Percentiles rank a stretch among this genome's conserved stretches.
Conservation (phyloP, 2,797 vertebrate species). For the Melanotaenia pygmaea region DNA sequence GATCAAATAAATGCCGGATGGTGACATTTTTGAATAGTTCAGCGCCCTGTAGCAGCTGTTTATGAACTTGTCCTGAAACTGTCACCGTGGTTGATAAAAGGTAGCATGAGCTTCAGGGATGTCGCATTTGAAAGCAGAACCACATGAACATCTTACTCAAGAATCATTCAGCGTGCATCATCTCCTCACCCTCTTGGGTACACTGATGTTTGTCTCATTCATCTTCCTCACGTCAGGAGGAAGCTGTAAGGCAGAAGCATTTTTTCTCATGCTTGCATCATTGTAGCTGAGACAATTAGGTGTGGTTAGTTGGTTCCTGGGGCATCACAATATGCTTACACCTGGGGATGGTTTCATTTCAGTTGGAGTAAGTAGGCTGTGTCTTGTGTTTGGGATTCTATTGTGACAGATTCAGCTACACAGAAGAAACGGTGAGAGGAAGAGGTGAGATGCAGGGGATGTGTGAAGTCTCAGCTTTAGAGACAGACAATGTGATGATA, state of each 20-base stretch:
- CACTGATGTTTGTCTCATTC: slow-evolving; percentile 16
- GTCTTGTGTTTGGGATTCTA: not conserved
- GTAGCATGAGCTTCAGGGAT: slow-evolving; percentile 34
- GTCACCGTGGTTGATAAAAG: slow-evolving; percentile 62
- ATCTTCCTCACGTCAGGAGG: slow-evolving; percentile 25
- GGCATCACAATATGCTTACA: slow-evolving; percentile 14
- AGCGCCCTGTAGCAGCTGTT: slow-evolving; percentile 54
- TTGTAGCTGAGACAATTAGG: slow-evolving; percentile 23
- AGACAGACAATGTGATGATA: no score
- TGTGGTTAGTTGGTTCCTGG: slow-evolving; percentile 12
- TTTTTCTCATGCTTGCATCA: slow-evolving; percentile 56
- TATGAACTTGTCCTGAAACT: slow-evolving; percentile 70
- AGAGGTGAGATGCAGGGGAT: not conserved
- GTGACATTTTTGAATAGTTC: slow-evolving; percentile 56
- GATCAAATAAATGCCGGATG: slow-evolving; percentile 64
- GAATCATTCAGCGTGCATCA: slow-evolving; percentile 10
- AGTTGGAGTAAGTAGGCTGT: not conserved
- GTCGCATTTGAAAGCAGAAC: slow-evolving; percentile 34
- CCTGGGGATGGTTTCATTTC: not conserved
- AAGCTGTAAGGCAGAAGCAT: not conserved
- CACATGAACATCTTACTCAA: slow-evolving; percentile 21
- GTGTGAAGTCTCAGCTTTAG: not conserved
- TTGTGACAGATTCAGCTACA: slow-evolving; percentile 7
- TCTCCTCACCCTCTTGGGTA: slow-evolving; percentile 4
- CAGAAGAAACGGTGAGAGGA: not conserved